These are phyloP conservation scores for Saccostrea glomerata DNA, from an alignment of 1,140 invertebrate genomes.

Conservation along the genomic window DNA sequence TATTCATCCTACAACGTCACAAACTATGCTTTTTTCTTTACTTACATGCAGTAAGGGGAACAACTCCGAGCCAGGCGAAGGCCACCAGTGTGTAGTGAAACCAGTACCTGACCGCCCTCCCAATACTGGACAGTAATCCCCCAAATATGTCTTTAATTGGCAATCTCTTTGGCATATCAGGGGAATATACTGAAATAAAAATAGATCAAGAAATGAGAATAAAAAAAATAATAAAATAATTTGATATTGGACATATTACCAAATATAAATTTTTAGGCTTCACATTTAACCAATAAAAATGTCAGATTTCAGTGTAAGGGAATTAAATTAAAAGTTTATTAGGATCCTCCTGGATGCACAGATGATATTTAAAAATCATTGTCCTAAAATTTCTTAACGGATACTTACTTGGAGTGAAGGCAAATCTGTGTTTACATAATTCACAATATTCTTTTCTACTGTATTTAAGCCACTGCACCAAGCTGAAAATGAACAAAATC, in stretches of 20 bases:
- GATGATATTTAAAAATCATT: neutral
- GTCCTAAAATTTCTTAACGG: neutral
- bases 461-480: conserved; percentile 88
- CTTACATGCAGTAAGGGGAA: conserved; percentile 95
- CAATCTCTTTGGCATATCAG: conserved; percentile 98
- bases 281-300: too few species aligned
- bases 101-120: conserved; percentile 96
- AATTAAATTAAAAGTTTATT: too few species aligned
- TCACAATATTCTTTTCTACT: conserved; percentile 99
- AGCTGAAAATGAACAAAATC: conserved; percentile 70
- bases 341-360: too few species aligned
- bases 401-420: conserved; percentile 93
- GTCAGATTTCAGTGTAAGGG: too few species aligned
- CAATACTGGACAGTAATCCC: conserved; percentile 92
- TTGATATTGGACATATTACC: too few species aligned
- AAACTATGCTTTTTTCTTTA: conserved; percentile 49
- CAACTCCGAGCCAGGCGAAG: conserved; percentile 97
- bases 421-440: conserved; percentile 97
- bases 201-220: too few species aligned
- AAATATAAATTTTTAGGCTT: too few species aligned
- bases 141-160: conserved; percentile 93
- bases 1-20: too few species aligned
- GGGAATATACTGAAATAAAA: conserved; percentile 89
- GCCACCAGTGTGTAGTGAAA: conserved; percentile 97
- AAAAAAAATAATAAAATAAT: too few species aligned